A percentile compares a stretch with the other conserved stretches of the same genome.
Evolutionary conservation across 2,113 vertebrate species (phyloP).

Genomic region (cattle (Bos taurus)): ARS-UCD2.0 NC_037350.1:22756501-22757000

Average conservation of each 20-base stretch:
- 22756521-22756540: not conserved
- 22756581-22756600: not conserved
- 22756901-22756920: rapidly evolving
- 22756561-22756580: not conserved
- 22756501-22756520: not conserved
- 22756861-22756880: not conserved
- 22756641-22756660: not conserved
- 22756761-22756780: not conserved
- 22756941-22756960: rapidly evolving
- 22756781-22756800: not conserved
- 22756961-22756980: not conserved
- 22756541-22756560: not conserved
- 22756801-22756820: not conserved
- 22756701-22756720: not conserved
- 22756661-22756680: not conserved
- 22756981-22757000: not conserved
- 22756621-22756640: not conserved
- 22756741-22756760: not conserved
- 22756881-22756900: rapidly evolving
- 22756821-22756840: not conserved
- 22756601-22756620: not conserved
- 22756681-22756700: not conserved
- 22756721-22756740: not conserved
- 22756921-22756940: not conserved
- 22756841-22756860: not conserved